Evolutionary conservation across 2,797 vertebrate species (phyloP), one percentile per base, ranked within the genome.

Genomic region (Etheostoma nigrum): DNA sequence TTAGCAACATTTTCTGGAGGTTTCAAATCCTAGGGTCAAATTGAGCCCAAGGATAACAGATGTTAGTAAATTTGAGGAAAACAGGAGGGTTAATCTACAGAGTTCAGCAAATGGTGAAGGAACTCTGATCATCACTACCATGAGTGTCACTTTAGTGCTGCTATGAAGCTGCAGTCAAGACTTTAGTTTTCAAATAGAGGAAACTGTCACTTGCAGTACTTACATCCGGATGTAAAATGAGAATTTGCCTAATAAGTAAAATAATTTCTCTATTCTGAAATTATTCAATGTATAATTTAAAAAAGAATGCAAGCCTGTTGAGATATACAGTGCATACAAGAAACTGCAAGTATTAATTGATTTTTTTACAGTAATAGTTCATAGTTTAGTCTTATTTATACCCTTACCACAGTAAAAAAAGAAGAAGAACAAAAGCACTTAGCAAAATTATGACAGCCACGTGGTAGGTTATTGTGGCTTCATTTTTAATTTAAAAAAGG

Each of bases 121-220:
- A 16, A 68, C 51, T 66, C 19, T 30, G 47, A 68, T 81, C 59
- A 42, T n/a, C 30, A 51, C 40, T 65, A 30, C 68, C 49, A 62
- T 23, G 9, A 30, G 33, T 62, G 27, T 61, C 44, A 53, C 55
- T 72, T 71, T 44, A 47, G 18, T 55, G 57, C 45, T 23, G 72
- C 12, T 13, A 4, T 33, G 25, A 36, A 42, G 33, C 52, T 23
- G 40, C 54, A 61, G 42, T 14, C 58, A 14, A 27, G 27, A 59
- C 23, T 49, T 21, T 7, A 15, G 30, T 1, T 30, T 57, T 51
- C 13, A 67, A 65, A 60, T 15, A 5, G 11, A 64, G 23, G 30
- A 57, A 3, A 55, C 8, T 36, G 18, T 40, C 21, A 59, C 48
- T 58, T 9, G 27, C 6, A 53, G 40, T 45, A 27, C 45, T 19